Conservation (phyloP, 2,888 invertebrate genomes). For the Melanostoma mellinum region DNA sequence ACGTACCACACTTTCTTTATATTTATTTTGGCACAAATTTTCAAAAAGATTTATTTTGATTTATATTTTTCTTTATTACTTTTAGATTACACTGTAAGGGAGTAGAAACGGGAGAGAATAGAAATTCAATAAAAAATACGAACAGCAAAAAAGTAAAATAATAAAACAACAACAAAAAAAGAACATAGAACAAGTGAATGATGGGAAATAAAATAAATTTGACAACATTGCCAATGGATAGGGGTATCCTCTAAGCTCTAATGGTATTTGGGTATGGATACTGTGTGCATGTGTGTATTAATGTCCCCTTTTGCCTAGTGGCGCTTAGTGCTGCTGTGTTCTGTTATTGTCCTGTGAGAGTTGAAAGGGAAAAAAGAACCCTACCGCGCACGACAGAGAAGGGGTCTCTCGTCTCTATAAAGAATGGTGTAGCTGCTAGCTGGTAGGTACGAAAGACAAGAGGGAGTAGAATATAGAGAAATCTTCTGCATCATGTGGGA, state of each 20-base stretch:
- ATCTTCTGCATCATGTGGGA: constrained; percentile 63
- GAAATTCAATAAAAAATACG: constrained; percentile 34
- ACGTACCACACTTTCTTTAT: constrained; percentile 66
- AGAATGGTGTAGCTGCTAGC: constrained; percentile 14
- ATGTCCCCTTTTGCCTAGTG: constrained; percentile 51
- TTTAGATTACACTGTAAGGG: constrained; percentile 60
- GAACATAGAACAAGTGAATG: constrained; percentile 62
- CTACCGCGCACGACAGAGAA: constrained; percentile 34
- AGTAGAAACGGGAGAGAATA: constrained; percentile 17
- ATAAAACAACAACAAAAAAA: constrained; percentile 41
- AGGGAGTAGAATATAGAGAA: constrained; percentile 22
- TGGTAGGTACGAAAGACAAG: constrained; percentile 29
- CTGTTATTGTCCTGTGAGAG: constrained; percentile 50
- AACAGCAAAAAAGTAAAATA: constrained; percentile 26
- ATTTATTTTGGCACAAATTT: constrained; percentile 66
- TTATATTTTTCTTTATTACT: constrained; percentile 56
- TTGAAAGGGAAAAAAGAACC: constrained; percentile 28
- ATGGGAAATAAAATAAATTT: constrained; percentile 59
- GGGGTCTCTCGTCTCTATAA: constrained; percentile 6
- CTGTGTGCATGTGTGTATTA: constrained; percentile 25
- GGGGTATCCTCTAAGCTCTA: constrained; percentile 9
- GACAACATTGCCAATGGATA: constrained; percentile 70
- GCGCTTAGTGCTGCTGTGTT: constrained; percentile 38
- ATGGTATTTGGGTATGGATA: constrained; percentile 18
- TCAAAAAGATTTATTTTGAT: constrained; percentile 53